Percentiles rank a stretch among this genome's conserved stretches.
phyloP scores from a whole-genome alignment of 1,140 invertebrate species.

The Atopsyche davidsoni region DNA sequence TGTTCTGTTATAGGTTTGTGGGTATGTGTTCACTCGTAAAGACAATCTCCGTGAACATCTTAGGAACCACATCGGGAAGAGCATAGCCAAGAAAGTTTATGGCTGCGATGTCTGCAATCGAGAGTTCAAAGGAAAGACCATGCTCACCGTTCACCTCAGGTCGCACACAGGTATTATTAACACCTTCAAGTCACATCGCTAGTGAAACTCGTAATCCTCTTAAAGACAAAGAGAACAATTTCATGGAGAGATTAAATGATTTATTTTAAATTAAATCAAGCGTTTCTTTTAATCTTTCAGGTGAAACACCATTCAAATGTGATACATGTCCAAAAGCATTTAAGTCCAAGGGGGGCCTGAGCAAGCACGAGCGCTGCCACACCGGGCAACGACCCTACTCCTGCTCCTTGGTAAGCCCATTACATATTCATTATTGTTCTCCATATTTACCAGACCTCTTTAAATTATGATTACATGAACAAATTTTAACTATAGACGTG shows the following conservation, averaged over 20 bases:
- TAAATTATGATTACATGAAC: too few species aligned
- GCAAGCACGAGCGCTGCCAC: constrained; percentile 73
- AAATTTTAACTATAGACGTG: too few species aligned
- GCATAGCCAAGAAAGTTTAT: constrained; percentile 52
- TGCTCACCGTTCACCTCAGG: constrained; percentile 60
- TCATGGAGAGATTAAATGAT: too few species aligned
- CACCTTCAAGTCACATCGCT: not conserved
- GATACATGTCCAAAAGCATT: constrained; percentile 63
- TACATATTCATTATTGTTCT: constrained; percentile 6
- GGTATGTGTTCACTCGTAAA: constrained; percentile 65
- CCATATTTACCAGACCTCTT: too few species aligned
- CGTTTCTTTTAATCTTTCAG: constrained; percentile 40
- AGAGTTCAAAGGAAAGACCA: constrained; percentile 64
- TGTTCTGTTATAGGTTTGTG: constrained; percentile 66
- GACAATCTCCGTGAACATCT: constrained; percentile 73
- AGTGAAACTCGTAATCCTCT: too few species aligned
- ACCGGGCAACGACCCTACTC: constrained; percentile 74
- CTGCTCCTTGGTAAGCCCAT: constrained; percentile 54
- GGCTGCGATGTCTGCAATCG: constrained; percentile 52
- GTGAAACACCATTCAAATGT: constrained; percentile 50
- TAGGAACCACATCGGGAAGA: constrained; percentile 62
- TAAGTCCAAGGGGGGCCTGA: constrained; percentile 63
- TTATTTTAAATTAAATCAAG: too few species aligned
- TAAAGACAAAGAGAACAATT: too few species aligned
- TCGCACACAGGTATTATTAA: constrained; percentile 55